phyloP scores from a whole-genome alignment of 2,113 vertebrate genomes.

The Motacilla tschutschensis region DNA sequence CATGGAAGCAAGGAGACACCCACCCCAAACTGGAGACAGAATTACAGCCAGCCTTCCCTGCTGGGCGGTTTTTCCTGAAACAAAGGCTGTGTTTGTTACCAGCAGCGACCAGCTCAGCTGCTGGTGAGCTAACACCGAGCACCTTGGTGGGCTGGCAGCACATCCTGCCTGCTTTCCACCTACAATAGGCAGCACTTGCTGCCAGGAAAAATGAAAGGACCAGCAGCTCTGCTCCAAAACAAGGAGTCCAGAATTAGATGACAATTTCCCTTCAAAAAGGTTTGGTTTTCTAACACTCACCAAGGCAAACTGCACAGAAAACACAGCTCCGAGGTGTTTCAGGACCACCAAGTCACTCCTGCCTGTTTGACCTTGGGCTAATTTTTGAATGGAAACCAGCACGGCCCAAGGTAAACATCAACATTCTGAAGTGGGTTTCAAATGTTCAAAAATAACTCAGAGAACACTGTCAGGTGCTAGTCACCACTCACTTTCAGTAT shows the following conservation, averaged over 20 bases:
- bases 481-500: not conserved
- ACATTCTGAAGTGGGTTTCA: not conserved
- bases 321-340: not conserved
- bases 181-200: slow-evolving; percentile 38
- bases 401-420: not conserved
- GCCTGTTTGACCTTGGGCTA: fast-evolving
- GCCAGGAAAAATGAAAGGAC: slow-evolving; percentile 52
- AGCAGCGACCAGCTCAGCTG: not conserved
- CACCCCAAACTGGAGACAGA: not conserved
- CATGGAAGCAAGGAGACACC: not conserved
- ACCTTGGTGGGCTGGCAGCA: not conserved
- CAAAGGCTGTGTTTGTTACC: not conserved
- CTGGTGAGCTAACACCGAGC: not conserved
- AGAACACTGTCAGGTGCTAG: not conserved
- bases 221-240: slow-evolving; percentile 40
- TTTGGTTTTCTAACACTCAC: not conserved
- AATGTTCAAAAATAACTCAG: not conserved
- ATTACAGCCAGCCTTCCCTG: not conserved
- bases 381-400: not conserved
- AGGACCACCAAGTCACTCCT: not conserved
- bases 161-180: slow-evolving; percentile 36
- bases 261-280: not conserved
- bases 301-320: not conserved
- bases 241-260: not conserved
- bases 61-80: not conserved